Evolutionary conservation across 2,797 vertebrate genomes (phyloP).

Genomic region (Phataginus tetradactyla): DNA sequence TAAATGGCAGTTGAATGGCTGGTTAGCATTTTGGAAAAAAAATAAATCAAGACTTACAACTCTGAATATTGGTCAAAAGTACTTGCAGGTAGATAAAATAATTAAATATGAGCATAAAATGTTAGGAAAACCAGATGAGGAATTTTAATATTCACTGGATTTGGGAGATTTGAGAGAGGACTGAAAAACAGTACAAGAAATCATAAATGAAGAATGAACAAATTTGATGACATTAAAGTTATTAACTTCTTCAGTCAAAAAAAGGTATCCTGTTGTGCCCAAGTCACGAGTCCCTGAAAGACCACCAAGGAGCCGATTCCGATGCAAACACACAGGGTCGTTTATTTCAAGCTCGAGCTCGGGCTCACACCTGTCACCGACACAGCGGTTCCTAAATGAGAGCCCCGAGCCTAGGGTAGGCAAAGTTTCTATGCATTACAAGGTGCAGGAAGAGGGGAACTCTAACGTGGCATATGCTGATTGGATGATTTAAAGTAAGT

Average conservation of each 20-base stretch:
- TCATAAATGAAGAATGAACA: slow-evolving; percentile 49
- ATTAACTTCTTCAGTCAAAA: slow-evolving; percentile 43
- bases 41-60: slow-evolving; percentile 69
- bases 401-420: too few relatives aligned
- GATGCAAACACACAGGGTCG: too few relatives aligned
- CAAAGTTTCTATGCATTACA: too few relatives aligned
- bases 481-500: too few relatives aligned
- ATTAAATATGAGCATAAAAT: slow-evolving; percentile 69
- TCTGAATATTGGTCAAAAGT: slow-evolving; percentile 58
- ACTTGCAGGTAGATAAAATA: slow-evolving; percentile 66
- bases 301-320: too few relatives aligned
- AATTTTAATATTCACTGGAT: slow-evolving; percentile 73
- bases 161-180: slow-evolving; percentile 49
- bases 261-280: not conserved
- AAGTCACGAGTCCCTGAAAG: too few relatives aligned
- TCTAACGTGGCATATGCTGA: too few relatives aligned
- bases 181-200: slow-evolving; percentile 31
- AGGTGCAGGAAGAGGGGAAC: too few relatives aligned
- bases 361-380: too few relatives aligned
- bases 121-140: slow-evolving; percentile 63
- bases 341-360: too few relatives aligned
- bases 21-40: slow-evolving; percentile 69
- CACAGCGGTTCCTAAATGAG: too few relatives aligned
- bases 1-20: slow-evolving; percentile 63
- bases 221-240: slow-evolving; percentile 33